Conservation (phyloP, 2,888 invertebrate genomes). For the Ochlodes sylvanus region DNA sequence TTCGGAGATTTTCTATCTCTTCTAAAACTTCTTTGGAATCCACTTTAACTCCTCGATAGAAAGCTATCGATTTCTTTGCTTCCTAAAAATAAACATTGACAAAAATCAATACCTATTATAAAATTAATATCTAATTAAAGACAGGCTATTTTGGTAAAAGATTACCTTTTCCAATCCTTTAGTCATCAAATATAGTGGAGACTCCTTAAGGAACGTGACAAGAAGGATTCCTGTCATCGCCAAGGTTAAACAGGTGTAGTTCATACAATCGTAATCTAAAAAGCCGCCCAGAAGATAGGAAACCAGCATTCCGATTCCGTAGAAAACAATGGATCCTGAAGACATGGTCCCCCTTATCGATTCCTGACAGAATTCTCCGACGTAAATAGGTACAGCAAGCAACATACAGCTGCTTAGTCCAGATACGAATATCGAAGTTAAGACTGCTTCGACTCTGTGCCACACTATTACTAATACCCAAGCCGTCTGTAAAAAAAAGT, state of each 20-base stretch:
- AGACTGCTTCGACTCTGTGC: conserved; percentile 57
- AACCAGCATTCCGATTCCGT: conserved; percentile 46
- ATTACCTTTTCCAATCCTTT: conserved; percentile 52
- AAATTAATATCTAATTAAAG: too few relatives aligned
- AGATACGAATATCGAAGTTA: conserved; percentile 57
- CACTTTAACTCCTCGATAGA: conserved; percentile 53
- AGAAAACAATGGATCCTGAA: conserved; percentile 44
- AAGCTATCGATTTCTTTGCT: conserved; percentile 58
- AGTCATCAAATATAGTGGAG: conserved; percentile 48
- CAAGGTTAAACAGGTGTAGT: conserved; percentile 55
- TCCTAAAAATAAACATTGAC: conserved; percentile 52
- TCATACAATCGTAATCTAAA: conserved; percentile 56
- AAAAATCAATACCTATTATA: too few relatives aligned
- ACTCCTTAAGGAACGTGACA: conserved; percentile 57
- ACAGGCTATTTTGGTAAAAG: too few relatives aligned
- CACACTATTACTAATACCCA: conserved; percentile 58
- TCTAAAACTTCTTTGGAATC: conserved; percentile 51
- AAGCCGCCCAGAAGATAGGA: conserved; percentile 58
- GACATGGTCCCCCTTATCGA: conserved; percentile 47
- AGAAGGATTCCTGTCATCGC: conserved; percentile 50
- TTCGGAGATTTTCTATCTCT: conserved; percentile 38
- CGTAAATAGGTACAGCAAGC: conserved; percentile 52
- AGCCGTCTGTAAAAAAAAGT: conserved; percentile 53
- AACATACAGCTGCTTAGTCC: conserved; percentile 59
- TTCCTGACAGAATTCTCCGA: conserved; percentile 49